Percentiles rank a stretch among this genome's conserved stretches.
Evolutionary conservation across 1,140 invertebrate species (phyloP).

Genomic region (Mamestra configurata): DNA sequence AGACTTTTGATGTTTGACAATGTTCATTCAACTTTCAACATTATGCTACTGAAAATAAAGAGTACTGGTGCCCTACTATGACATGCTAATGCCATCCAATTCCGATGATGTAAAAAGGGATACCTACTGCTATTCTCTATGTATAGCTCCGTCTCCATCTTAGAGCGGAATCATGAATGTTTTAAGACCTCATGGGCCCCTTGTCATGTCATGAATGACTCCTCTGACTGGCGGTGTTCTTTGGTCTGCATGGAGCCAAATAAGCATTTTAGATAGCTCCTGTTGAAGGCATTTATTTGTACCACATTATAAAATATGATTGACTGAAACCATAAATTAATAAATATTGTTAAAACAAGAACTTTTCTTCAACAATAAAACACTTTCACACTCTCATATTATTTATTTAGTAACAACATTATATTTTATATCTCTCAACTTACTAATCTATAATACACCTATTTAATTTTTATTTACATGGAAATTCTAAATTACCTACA

Average conservation of each 20-base stretch:
- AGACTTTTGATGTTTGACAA: neutral
- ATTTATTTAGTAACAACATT: conserved; percentile 8
- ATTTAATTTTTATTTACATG: conserved; percentile 15
- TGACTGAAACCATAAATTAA: too few relatives aligned
- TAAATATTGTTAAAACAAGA: neutral
- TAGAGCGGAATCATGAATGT: too few relatives aligned
- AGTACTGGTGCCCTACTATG: too few relatives aligned
- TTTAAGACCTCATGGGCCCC: too few relatives aligned
- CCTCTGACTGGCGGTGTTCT: neutral
- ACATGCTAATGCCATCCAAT: too few relatives aligned
- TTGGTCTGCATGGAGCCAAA: neutral
- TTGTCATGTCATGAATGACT: too few relatives aligned
- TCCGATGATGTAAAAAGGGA: too few relatives aligned
- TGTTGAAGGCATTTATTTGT: neutral
- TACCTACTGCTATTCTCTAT: too few relatives aligned
- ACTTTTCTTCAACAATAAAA: conserved; percentile 32
- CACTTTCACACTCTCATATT: conserved; percentile 3
- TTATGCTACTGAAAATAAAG: neutral
- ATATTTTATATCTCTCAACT: neutral
- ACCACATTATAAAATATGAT: too few relatives aligned
- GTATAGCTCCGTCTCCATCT: too few relatives aligned
- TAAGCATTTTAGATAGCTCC: too few relatives aligned
- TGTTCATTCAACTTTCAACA: too few relatives aligned
- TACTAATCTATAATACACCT: neutral
- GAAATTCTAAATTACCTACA: neutral